Evolutionary conservation across 2,113 vertebrate genomes (phyloP).

Genomic region (Galeopterus variegatus): DNA sequence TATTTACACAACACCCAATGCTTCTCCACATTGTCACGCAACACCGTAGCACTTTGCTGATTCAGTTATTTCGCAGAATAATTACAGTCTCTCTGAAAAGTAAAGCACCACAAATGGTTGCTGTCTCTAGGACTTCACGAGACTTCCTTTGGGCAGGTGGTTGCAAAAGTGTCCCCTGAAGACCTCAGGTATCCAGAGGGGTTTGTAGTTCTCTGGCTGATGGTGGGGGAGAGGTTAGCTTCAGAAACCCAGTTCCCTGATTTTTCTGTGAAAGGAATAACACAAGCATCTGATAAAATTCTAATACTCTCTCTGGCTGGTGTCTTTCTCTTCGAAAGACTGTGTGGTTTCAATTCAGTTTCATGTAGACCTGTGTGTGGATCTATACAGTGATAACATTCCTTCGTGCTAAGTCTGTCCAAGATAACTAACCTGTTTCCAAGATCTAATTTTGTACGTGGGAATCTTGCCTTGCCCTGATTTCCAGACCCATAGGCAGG

Average conservation of each 20-base stretch:
- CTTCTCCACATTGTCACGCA: neutral
- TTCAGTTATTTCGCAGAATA: neutral
- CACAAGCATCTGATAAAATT: neutral
- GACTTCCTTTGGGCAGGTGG: neutral
- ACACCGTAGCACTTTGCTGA: neutral
- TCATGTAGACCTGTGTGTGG: constrained; percentile 68
- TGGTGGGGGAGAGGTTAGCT: accelerated
- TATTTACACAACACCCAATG: neutral
- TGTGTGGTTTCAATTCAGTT: constrained; percentile 65
- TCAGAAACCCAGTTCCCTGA: neutral
- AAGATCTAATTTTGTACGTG: constrained; percentile 82
- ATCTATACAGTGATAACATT: constrained; percentile 77
- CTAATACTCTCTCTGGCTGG: neutral
- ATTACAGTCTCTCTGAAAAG: constrained; percentile 21
- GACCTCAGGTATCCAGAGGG: neutral
- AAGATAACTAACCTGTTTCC: constrained; percentile 83
- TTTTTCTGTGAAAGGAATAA: neutral
- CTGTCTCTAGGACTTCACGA: neutral
- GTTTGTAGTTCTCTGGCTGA: neutral
- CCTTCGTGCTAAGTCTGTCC: constrained; percentile 69
- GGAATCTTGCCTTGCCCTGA: constrained; percentile 83
- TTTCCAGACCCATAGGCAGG: constrained; percentile 82
- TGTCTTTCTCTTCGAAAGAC: constrained; percentile 61
- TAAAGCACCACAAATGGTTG: neutral
- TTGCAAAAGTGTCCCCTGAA: neutral